Evolutionary conservation across 2,888 invertebrate species (phyloP), one percentile per base, ranked within the genome.

Genomic region (Punctoribates punctum): DNA sequence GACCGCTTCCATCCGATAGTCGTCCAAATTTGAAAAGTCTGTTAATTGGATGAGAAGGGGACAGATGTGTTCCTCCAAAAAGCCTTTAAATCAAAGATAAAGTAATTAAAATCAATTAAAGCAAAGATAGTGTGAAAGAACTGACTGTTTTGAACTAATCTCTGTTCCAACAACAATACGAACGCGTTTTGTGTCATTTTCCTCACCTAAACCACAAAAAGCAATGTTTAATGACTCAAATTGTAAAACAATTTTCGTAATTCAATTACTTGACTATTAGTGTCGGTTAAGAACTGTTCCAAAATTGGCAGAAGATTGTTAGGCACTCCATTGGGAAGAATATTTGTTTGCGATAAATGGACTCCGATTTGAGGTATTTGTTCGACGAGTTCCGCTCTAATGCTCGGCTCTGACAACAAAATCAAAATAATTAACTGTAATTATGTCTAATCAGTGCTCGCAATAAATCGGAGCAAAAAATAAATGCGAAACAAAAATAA

Each of bases 301-400:
- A 90, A 87, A 81, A 89, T 85, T 15, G 88, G 88, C 75, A 90
- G 84, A 74, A 90, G 85, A 81, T 88, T 86, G 75, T 86, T 85
- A 57, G 87, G 85, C 57, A 89, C 85, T 54, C 88, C 85, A 81
- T 86, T 84, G 38, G 84, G 85, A 75, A 84, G 82, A 27, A 82
- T 81, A 67, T 81, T 80, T 20, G 79, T 80, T 77, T 85, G 85
- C 81, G 87, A 85, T 78, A 88, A 89, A 80, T 88, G 86, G 79
- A 87, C 85, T 17, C 89, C 89, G 78, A 90, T 85, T 80, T 88
- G 87, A 9, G 90, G 89, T 74, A 90, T 85, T 81, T 89, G 89
- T 81, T 90, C 88, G 83, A 90, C 86, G 81, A 90, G 82, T 81
- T 89, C 88, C 29, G 86, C 86, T 77, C 88, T 85, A 23, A 90